Conservation (phyloP, 2,113 vertebrate species). For the Hippocampus mohnikei region DNA sequence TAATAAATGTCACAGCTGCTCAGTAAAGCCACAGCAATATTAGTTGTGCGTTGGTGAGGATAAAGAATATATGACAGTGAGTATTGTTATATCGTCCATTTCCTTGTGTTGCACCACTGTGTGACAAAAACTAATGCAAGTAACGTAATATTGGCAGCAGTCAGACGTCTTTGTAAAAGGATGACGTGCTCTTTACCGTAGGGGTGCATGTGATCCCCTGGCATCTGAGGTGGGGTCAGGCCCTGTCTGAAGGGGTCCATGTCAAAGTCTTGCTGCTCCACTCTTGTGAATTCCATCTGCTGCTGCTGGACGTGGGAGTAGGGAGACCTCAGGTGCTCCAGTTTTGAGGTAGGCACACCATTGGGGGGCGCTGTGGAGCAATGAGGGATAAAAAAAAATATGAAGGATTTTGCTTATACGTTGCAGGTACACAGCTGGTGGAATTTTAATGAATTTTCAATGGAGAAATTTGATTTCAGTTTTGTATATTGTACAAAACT, state of each 20-base stretch:
- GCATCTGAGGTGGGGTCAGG: constrained; percentile 96
- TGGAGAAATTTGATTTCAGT: too few relatives aligned
- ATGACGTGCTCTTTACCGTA: constrained; percentile 74
- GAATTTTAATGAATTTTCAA: too few relatives aligned
- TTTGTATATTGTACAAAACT: too few relatives aligned
- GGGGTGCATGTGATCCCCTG: constrained; percentile 96
- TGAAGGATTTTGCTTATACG: neutral
- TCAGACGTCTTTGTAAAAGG: neutral
- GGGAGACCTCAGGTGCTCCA: constrained; percentile 83
- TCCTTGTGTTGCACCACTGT: too few relatives aligned
- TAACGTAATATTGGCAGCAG: too few relatives aligned
- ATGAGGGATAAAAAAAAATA: neutral
- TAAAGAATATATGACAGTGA: too few relatives aligned
- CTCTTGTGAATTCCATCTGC: constrained; percentile 79
- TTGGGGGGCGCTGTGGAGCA: constrained; percentile 73
- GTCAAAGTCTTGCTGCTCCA: constrained; percentile 82
- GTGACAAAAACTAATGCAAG: too few relatives aligned
- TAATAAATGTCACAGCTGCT: too few relatives aligned
- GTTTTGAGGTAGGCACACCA: constrained; percentile 57
- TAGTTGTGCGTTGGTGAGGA: too few relatives aligned
- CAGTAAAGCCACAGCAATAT: too few relatives aligned
- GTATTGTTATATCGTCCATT: too few relatives aligned
- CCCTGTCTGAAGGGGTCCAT: constrained; percentile 90
- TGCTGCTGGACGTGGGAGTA: constrained; percentile 74
- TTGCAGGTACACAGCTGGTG: neutral